A percentile compares a stretch with the other conserved stretches of the same genome.
phyloP scores from a whole-genome alignment of 2,797 vertebrate species.

The Hypotaenidia philippensis region DNA sequence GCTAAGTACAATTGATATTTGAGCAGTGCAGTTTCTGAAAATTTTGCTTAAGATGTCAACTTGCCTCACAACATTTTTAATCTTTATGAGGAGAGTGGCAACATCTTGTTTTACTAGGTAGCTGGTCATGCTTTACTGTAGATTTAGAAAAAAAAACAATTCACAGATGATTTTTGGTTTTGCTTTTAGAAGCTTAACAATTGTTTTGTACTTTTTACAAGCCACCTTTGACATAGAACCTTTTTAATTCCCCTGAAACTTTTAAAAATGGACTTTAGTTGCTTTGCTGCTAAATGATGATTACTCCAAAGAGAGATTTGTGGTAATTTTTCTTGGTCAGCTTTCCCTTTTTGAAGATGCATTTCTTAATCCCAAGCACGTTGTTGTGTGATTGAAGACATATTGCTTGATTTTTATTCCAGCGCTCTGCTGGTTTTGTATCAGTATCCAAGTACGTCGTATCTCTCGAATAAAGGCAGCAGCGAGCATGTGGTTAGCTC shows the following conservation, averaged over 20 bases:
- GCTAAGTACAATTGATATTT: neutral
- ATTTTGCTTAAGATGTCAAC: neutral
- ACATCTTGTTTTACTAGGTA: neutral
- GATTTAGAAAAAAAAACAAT: neutral
- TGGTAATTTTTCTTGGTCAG: constrained; percentile 54
- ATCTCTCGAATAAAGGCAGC: constrained; percentile 20
- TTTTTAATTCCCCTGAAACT: constrained; percentile 44
- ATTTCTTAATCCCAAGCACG: constrained; percentile 62
- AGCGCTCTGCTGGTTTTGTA: neutral
- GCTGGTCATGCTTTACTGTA: neutral
- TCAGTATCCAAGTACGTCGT: neutral
- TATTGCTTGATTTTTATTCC: constrained; percentile 7
- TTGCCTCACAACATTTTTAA: neutral
- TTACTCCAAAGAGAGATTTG: constrained; percentile 52
- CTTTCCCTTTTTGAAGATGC: constrained; percentile 64
- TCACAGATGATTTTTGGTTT: neutral
- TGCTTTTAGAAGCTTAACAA: constrained; percentile 59
- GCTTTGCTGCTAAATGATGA: constrained; percentile 45
- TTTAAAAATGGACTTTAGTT: constrained; percentile 48
- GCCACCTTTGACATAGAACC: constrained; percentile 46
- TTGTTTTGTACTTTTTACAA: constrained; percentile 47
- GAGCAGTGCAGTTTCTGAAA: neutral
- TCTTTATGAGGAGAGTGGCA: neutral
- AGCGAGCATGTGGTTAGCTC: constrained; percentile 62
- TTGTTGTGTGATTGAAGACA: constrained; percentile 30